phyloP scores from a whole-genome alignment of 1,140 invertebrate genomes.

The Tachypleus tridentatus region DNA sequence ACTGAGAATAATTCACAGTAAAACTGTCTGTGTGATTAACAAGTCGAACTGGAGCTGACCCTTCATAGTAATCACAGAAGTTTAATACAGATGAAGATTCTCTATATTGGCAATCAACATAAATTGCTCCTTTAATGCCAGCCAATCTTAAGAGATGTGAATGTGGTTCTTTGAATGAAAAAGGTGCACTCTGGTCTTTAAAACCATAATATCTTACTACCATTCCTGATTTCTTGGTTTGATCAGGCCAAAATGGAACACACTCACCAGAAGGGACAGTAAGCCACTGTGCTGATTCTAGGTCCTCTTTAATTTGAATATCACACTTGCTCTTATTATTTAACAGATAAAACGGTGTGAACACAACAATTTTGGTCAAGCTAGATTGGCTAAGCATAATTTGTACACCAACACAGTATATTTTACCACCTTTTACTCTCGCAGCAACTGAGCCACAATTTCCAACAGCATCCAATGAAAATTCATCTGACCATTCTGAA shows the following conservation, averaged over 20 bases:
- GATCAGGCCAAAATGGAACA: slow-evolving; percentile 66
- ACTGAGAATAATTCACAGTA: no score
- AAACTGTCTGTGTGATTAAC: no score
- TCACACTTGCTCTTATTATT: slow-evolving; percentile 52
- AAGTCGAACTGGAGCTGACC: slow-evolving; percentile 28
- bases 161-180: slow-evolving; percentile 71
- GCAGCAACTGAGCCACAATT: slow-evolving; percentile 80
- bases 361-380: slow-evolving; percentile 90
- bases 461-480: slow-evolving; percentile 91
- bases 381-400: slow-evolving; percentile 75
- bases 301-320: no score
- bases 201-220: slow-evolving; percentile 39
- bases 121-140: slow-evolving; percentile 36
- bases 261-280: slow-evolving; percentile 39
- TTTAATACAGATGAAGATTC: slow-evolving; percentile 83
- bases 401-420: slow-evolving; percentile 30
- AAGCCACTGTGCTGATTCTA: no score
- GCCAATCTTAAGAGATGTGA: slow-evolving; percentile 62
- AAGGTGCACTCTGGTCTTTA: slow-evolving; percentile 46
- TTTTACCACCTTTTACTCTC: slow-evolving; percentile 43
- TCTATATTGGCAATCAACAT: slow-evolving; percentile 78
- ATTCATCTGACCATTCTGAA: slow-evolving; percentile 92
- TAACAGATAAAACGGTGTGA: slow-evolving; percentile 88
- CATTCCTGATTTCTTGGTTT: slow-evolving; percentile 33
- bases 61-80: slow-evolving; percentile 60